Evolutionary conservation across 2,797 vertebrate species (phyloP), one percentile per base, ranked within the genome.

Genomic region (Manis pentadactyla): DNA sequence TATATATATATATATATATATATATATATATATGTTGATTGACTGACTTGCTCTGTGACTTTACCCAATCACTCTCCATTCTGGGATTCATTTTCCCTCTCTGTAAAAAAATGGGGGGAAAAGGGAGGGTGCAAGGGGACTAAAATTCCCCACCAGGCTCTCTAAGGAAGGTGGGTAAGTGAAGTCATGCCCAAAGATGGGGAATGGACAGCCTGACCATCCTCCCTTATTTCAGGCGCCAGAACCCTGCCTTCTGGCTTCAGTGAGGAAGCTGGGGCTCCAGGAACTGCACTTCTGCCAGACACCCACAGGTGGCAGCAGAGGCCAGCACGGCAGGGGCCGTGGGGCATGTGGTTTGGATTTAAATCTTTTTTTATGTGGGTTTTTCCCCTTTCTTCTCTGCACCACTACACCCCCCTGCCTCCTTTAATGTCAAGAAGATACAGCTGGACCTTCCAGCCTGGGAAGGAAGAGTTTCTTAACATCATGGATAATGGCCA

Each of bases 281-380:
- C 34, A 23, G 27, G 34, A 93, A 53, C 37, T 86, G 93, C 92
- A 93, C 73, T 96, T 89, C 89, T 39, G 3, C 21, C 0, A 87
- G 13, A 15, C 0, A n/a, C 79, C 94, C 53, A 25, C 15, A 93
- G 97, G 63, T 89, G 97, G 95, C 96, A 97, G 96, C 96, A 97
- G 94, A 94, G 75, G 79, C 27, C 83, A 0, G 0, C 61, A 21
- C 3, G 53, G 92, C 71, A 85, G 73, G 42, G 61, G 29, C 27
- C 64, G 64, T 4, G 1, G n/a, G 23, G 69, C 92, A 94, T 97
- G 94, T 96, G 97, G 93, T 97, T 98, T 97, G 88, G 97, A 97
- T 97, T 97, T 97, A 96, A 97, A 42, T 55, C 5, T 91, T 93
- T 94, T 97, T 90, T 92, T 49, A 49, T 57, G 64, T 79, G 69